These are phyloP conservation scores for Melanotaenia parkinsoni DNA, from an alignment of 2,797 vertebrate species.

Conservation along the genomic window DNA sequence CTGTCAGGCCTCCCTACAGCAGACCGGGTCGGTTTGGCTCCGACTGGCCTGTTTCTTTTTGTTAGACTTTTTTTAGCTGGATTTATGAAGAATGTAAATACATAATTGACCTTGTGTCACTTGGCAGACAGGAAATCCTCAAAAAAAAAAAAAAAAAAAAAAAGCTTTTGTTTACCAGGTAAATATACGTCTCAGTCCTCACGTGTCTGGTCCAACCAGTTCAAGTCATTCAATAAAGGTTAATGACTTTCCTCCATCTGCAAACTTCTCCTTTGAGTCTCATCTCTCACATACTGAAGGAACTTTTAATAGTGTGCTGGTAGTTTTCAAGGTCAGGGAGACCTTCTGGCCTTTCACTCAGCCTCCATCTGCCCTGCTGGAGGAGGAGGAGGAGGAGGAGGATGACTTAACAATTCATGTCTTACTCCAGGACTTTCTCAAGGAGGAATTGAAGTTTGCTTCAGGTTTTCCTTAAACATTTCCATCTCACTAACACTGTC, in stretches of 20 bases:
- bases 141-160: conserved; percentile 6
- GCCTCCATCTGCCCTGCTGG: conserved; percentile 61
- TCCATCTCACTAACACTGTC: conserved; percentile 35
- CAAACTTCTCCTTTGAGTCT: conserved; percentile 43
- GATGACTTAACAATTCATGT: conserved; percentile 49
- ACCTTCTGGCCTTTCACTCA: conserved; percentile 68
- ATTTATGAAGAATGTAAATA: background rate
- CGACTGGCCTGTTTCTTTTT: conserved; percentile 27
- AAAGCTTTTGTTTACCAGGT: background rate
- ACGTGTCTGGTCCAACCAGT: conserved; percentile 30
- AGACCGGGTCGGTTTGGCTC: conserved; percentile 41
- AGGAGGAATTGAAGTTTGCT: conserved; percentile 28
- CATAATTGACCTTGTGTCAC: background rate
- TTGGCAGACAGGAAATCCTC: conserved; percentile 6
- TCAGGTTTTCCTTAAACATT: conserved; percentile 33
- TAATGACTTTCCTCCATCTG: conserved; percentile 51
- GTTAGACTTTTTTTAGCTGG: conserved; percentile 2
- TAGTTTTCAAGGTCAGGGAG: conserved; percentile 65
- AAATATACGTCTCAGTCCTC: background rate
- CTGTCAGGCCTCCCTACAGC: conserved; percentile 57
- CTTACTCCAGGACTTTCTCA: conserved; percentile 22
- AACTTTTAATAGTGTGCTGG: conserved; percentile 55
- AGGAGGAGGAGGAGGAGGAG: conserved; percentile 25
- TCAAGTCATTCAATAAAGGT: conserved; percentile 43
- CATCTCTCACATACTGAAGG: conserved; percentile 39